Evolutionary conservation across 2,797 vertebrate genomes (phyloP), one percentile per base, ranked within the genome.

Genomic region (Notamacropus eugenii): DNA sequence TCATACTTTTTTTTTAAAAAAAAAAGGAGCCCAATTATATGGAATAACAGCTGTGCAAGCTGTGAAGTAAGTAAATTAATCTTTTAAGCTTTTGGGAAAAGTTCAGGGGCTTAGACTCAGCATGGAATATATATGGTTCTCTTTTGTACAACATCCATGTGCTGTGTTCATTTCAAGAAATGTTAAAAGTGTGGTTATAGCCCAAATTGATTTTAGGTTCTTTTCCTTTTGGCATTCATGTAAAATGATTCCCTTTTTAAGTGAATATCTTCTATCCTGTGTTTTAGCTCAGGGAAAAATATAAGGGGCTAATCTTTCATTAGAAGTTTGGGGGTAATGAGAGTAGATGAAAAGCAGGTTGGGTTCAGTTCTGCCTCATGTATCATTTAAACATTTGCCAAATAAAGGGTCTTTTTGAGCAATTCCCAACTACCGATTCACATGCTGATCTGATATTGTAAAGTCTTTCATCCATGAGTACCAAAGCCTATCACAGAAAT

Each of bases 301-400:
- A 91, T 96, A 96, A 96, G 96, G 93, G 92, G 57, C 74, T 97
- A 97, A 97, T 95, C 97, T 97, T 46, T 96, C 96, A 96, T 97
- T 97, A 94, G 62, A 93, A 93, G 4, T 92, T 90, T 56, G 50
- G 92, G 19, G 62, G 57, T 93, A 95, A 55, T 92, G 87, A 93
- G 94, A 54, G 9, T 24, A 91, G 82, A 92, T 96, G 57, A 95
- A 98, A 98, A 95, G 3, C 91, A 96, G 91, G 12, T 24, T 97
- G 82, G 27, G 93, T 96, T 94, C 67, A 95, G 19, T 96, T 96
- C 96, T 67, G 92, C 67, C 1, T 0, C 57, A 91, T 2, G 1
- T 46, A 92, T 93, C 92, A 95, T 96, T 95, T 90, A 93, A 82
- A 97, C 55, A 62, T 97, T 96, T 97, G 57, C 58, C 94, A 97